Conservation (phyloP, 2,888 invertebrate species). For the Macroteleia sp. region DNA sequence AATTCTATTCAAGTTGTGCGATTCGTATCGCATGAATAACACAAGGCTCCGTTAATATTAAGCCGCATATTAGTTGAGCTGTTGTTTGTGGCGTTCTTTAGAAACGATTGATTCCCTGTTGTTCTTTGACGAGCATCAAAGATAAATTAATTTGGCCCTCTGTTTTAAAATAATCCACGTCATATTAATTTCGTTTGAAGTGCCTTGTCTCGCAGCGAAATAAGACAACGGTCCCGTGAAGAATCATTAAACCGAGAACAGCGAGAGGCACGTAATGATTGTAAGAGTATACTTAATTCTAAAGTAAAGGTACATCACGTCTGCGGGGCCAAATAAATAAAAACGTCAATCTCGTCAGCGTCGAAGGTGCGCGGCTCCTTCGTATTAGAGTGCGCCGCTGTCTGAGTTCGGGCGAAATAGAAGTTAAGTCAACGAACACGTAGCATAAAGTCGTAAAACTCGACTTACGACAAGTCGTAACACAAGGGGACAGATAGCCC, state of each 20-base stretch:
- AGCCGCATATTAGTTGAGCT: slow-evolving; percentile 11
- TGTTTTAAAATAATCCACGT: slow-evolving; percentile 18
- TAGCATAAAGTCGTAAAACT: slow-evolving; percentile 81
- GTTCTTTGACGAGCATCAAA: neutral
- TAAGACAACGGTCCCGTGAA: neutral
- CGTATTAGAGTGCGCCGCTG: slow-evolving; percentile 36
- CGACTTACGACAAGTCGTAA: slow-evolving; percentile 80
- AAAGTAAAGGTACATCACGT: slow-evolving; percentile 80
- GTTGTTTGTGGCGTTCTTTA: slow-evolving; percentile 3
- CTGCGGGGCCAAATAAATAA: slow-evolving; percentile 78
- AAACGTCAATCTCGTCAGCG: slow-evolving; percentile 80
- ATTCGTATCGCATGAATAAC: slow-evolving; percentile 18
- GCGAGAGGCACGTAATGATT: slow-evolving; percentile 34
- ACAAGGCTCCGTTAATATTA: slow-evolving; percentile 10
- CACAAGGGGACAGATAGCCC: slow-evolving; percentile 67
- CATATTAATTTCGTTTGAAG: slow-evolving; percentile 1
- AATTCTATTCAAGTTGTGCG: too few species aligned
- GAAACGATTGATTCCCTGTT: slow-evolving; percentile 11
- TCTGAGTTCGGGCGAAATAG: slow-evolving; percentile 63
- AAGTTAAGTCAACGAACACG: slow-evolving; percentile 73
- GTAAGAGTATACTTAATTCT: slow-evolving; percentile 68
- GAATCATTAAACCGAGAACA: slow-evolving; percentile 11
- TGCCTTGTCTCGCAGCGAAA: neutral
- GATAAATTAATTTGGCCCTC: slow-evolving; percentile 4
- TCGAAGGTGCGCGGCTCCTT: slow-evolving; percentile 46